phyloP scores from a whole-genome alignment of 64 coral and sea anemone species.

The Montipora foliosa region DNA sequence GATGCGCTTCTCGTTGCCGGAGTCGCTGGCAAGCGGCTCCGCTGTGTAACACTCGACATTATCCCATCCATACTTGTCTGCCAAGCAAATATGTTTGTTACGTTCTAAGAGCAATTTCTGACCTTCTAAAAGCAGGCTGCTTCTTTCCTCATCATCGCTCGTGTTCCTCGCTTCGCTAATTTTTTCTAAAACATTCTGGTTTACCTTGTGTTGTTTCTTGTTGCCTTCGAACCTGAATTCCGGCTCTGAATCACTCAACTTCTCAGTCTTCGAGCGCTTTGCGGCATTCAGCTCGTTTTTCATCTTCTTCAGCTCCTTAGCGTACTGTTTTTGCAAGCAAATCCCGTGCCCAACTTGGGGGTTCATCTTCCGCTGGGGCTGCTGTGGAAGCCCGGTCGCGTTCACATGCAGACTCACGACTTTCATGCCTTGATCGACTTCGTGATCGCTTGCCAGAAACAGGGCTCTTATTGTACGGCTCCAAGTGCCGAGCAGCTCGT shows the following conservation, averaged over 20 bases:
- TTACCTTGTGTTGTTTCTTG: conserved; percentile 43
- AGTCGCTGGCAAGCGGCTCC: conserved; percentile 48
- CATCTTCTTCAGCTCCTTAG: not conserved
- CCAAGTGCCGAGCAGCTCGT: too few relatives aligned
- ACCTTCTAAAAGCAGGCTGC: conserved; percentile 7
- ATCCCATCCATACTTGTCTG: conserved; percentile 60
- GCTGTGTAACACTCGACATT: conserved; percentile 21
- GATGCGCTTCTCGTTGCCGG: conserved; percentile 37
- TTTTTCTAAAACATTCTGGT: not conserved
- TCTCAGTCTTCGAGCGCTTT: not conserved
- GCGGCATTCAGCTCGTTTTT: not conserved
- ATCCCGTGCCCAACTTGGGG: not conserved
- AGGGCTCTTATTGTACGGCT: too few relatives aligned
- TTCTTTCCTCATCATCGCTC: conserved; percentile 15
- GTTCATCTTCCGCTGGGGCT: not conserved
- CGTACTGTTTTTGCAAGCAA: not conserved
- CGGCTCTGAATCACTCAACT: not conserved
- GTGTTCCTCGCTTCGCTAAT: not conserved
- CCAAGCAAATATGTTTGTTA: conserved; percentile 39
- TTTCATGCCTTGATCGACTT: not conserved
- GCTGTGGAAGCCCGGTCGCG: not conserved
- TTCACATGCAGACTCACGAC: not conserved
- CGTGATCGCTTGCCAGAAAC: not conserved
- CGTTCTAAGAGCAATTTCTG: conserved; percentile 1
- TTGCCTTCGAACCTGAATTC: conserved; percentile 33